Evolutionary conservation across 1,140 invertebrate genomes (phyloP).

Genomic region (Drosophila bipectinata): DNA sequence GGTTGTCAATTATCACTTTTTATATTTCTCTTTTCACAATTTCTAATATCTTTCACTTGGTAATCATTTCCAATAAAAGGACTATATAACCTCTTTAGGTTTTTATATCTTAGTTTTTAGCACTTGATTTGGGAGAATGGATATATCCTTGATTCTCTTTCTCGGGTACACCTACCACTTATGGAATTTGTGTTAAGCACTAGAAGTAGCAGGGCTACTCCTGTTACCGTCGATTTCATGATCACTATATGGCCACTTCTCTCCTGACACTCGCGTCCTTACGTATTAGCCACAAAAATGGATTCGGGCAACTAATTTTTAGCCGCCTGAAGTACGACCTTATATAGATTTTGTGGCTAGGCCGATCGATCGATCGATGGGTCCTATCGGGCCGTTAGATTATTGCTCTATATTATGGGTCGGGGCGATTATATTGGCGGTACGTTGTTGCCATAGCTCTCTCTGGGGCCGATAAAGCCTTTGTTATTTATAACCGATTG

Average conservation of each 20-base stretch:
- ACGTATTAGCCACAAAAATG: constrained; percentile 40
- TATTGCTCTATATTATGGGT: constrained; percentile 44
- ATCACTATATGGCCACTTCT: constrained; percentile 11
- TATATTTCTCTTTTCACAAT: neutral
- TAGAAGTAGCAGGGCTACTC: constrained; percentile 46
- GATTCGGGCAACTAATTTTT: constrained; percentile 45
- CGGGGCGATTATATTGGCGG: constrained; percentile 34
- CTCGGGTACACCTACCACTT: constrained; percentile 29
- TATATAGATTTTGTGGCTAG: constrained; percentile 30
- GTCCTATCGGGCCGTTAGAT: constrained; percentile 41
- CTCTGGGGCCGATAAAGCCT: constrained; percentile 37
- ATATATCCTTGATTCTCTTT: neutral
- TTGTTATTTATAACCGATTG: constrained; percentile 48
- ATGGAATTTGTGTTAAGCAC: constrained; percentile 16
- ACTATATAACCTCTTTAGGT: neutral
- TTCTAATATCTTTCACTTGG: neutral
- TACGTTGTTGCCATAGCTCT: constrained; percentile 41
- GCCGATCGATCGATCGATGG: constrained; percentile 31
- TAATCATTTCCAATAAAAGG: neutral
- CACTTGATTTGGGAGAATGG: neutral
- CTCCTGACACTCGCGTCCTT: constrained; percentile 9
- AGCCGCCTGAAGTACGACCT: constrained; percentile 10
- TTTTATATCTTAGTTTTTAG: neutral
- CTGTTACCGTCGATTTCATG: constrained; percentile 34
- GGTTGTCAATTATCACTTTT: neutral